A percentile compares a stretch with the other conserved stretches of the same genome.
These are phyloP conservation scores for Antitype chi DNA, from an alignment of 2,888 invertebrate species.

Conservation along the genomic window DNA sequence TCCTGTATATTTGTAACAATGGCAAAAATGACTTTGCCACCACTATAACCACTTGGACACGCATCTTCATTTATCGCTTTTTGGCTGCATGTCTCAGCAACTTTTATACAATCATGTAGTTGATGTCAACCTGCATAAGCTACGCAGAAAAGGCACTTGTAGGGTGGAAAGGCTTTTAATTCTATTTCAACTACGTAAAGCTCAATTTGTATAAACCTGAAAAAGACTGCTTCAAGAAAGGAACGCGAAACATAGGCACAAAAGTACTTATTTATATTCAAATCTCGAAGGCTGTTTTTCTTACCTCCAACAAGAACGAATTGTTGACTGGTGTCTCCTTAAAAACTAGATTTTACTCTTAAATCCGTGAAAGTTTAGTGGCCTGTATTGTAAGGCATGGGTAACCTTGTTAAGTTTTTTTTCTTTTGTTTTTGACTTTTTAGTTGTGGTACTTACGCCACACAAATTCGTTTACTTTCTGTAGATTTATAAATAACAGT, in stretches of 20 bases:
- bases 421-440: too few species aligned
- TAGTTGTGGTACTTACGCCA: too few species aligned
- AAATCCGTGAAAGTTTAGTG: conserved; percentile 27
- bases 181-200: not conserved
- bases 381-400: conserved; percentile 22
- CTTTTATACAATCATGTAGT: not conserved
- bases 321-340: conserved; percentile 2
- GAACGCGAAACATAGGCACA: not conserved
- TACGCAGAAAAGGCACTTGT: not conserved
- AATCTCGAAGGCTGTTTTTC: conserved; percentile 14
- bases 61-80: not conserved
- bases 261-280: conserved; percentile 30
- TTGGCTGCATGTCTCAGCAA: too few species aligned
- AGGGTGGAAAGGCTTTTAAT: not conserved
- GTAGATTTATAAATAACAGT: too few species aligned
- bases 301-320: not conserved
- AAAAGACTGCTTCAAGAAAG: not conserved
- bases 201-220: not conserved
- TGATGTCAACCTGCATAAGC: not conserved
- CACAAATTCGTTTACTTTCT: too few species aligned
- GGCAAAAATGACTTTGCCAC: too few species aligned
- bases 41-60: too few species aligned
- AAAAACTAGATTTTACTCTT: conserved; percentile 15
- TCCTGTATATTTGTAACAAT: too few species aligned
- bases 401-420: too few species aligned